Percentiles rank a stretch among this genome's conserved stretches.
phyloP scores from a whole-genome alignment of 2,888 invertebrate genomes.

The Archips xylosteana region DNA sequence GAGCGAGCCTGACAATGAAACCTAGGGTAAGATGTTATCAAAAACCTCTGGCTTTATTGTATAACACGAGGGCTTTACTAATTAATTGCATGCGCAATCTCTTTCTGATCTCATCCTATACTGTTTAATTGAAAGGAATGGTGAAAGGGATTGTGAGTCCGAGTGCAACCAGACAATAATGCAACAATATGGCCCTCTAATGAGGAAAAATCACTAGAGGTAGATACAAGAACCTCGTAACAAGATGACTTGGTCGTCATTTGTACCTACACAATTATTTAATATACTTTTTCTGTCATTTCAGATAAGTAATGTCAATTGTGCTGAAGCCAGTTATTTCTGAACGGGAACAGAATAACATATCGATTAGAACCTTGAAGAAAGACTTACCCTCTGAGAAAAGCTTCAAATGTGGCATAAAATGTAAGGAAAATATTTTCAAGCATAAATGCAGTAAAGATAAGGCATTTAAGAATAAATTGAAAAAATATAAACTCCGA shows the following conservation, averaged over 20 bases:
- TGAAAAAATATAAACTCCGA: conserved; percentile 75
- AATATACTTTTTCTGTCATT: conserved; percentile 49
- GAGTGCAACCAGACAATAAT: too few relatives aligned
- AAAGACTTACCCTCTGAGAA: neutral
- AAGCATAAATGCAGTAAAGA: conserved; percentile 64
- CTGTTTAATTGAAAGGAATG: too few relatives aligned
- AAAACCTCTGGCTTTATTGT: too few relatives aligned
- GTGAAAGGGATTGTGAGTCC: too few relatives aligned
- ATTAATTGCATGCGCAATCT: too few relatives aligned
- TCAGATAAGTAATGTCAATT: conserved; percentile 75
- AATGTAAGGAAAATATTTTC: conserved; percentile 61
- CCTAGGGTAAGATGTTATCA: too few relatives aligned
- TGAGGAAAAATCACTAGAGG: too few relatives aligned
- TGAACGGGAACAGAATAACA: conserved; percentile 46
- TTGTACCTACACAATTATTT: neutral
- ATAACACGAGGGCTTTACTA: too few relatives aligned
- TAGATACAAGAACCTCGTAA: too few relatives aligned
- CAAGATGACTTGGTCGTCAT: neutral
- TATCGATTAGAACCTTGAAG: conserved; percentile 26
- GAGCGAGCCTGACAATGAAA: too few relatives aligned
- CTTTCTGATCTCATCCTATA: too few relatives aligned
- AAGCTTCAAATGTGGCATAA: conserved; percentile 13
- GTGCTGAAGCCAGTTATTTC: conserved; percentile 51
- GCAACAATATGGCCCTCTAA: too few relatives aligned
- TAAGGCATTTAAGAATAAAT: conserved; percentile 67